Conservation (phyloP, 2,888 invertebrate species). For the Cistogaster globosa region DNA sequence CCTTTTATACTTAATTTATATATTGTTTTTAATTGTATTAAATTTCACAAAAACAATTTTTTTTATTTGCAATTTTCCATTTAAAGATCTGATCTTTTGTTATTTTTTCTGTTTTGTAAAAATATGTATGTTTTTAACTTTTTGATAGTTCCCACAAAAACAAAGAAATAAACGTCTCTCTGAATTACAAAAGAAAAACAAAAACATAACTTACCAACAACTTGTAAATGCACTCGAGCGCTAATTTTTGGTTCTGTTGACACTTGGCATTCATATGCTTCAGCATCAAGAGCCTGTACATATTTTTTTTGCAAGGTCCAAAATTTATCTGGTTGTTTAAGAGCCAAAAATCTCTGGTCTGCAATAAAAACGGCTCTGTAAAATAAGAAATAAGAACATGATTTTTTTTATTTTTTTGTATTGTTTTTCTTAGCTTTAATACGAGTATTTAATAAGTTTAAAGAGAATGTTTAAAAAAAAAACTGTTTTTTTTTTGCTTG, state of each 20-base stretch:
- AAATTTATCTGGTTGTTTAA: slow-evolving; percentile 84
- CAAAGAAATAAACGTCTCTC: slow-evolving; percentile 20
- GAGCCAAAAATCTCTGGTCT: slow-evolving; percentile 95
- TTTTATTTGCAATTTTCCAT: too few species aligned
- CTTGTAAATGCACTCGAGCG: slow-evolving; percentile 95
- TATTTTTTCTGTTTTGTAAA: too few species aligned
- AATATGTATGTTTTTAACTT: too few species aligned
- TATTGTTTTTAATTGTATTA: slow-evolving; percentile 38
- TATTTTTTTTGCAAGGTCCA: slow-evolving; percentile 97
- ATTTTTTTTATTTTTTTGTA: not conserved
- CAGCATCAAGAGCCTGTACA: slow-evolving; percentile 94
- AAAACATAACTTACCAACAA: slow-evolving; percentile 89
- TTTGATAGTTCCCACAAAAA: slow-evolving; percentile 20
- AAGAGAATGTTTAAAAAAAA: not conserved
- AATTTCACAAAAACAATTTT: not conserved
- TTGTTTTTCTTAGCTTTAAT: not conserved
- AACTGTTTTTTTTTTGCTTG: too few species aligned
- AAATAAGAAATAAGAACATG: slow-evolving; percentile 50
- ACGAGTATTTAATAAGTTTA: not conserved
- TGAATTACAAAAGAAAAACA: slow-evolving; percentile 2
- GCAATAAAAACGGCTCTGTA: slow-evolving; percentile 91
- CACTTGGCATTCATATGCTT: slow-evolving; percentile 96
- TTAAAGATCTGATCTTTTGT: too few species aligned
- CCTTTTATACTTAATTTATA: not conserved
- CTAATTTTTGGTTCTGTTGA: slow-evolving; percentile 97